Evolutionary conservation across 2,113 vertebrate genomes (phyloP).

Genomic region (Proteles cristata): DNA sequence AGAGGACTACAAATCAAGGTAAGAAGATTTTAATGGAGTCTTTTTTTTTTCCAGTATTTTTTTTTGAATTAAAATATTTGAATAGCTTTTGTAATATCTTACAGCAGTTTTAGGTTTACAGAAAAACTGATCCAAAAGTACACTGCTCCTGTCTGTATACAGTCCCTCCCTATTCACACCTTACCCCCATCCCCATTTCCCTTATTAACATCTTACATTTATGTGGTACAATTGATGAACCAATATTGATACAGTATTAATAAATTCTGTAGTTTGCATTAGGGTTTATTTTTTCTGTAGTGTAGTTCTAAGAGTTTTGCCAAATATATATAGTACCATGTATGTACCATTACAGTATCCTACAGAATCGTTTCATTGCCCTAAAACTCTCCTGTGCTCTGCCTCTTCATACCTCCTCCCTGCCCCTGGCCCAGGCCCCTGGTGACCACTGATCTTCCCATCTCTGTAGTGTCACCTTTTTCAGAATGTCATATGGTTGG

Average conservation of each 20-base stretch:
- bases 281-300: neutral
- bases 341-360: neutral
- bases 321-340: neutral
- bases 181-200: neutral
- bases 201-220: neutral
- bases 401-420: neutral
- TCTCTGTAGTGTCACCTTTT: neutral
- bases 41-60: neutral
- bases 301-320: neutral
- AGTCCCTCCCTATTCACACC: neutral
- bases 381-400: neutral
- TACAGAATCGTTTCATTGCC: neutral
- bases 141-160: neutral
- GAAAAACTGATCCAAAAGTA: neutral
- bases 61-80: conserved; percentile 2
- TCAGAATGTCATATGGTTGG: neutral
- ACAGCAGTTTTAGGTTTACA: neutral
- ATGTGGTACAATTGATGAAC: neutral
- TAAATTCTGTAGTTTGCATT: neutral
- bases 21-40: conserved; percentile 41
- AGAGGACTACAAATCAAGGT: conserved; percentile 99
- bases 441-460: neutral
- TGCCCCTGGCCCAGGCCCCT: neutral
- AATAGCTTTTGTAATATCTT: neutral
- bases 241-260: neutral